Percentiles rank a stretch among this genome's conserved stretches.
Evolutionary conservation across 2,888 invertebrate genomes (phyloP).

Genomic region (Nymphalis polychloros): DNA sequence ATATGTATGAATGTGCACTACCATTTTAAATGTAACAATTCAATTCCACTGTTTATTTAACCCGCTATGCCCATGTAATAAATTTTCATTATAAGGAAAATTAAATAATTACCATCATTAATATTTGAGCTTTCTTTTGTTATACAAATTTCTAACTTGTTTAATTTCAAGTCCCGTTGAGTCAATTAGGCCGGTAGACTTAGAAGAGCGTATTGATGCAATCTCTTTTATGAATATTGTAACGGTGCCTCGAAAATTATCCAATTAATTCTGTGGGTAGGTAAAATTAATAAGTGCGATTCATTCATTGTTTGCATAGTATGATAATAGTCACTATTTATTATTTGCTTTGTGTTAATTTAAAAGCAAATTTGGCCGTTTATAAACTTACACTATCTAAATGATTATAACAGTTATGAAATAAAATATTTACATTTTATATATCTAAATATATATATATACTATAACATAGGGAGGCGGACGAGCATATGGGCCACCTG

Average conservation of each 20-base stretch:
- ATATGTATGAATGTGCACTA: no score
- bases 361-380: slow-evolving; percentile 16
- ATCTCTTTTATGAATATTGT: slow-evolving; percentile 32
- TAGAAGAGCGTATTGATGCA: slow-evolving; percentile 29
- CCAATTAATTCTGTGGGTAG: slow-evolving; percentile 34
- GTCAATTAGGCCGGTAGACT: slow-evolving; percentile 30
- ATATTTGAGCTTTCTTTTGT: slow-evolving; percentile 28
- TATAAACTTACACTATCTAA: background rate
- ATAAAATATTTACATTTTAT: no score
- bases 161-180: slow-evolving; percentile 31
- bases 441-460: no score
- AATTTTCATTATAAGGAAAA: slow-evolving; percentile 13
- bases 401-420: background rate
- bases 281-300: slow-evolving; percentile 32
- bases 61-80: background rate
- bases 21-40: background rate
- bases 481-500: no score
- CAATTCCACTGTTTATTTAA: background rate
- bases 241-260: slow-evolving; percentile 30
- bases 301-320: slow-evolving; percentile 31
- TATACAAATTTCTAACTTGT: slow-evolving; percentile 27
- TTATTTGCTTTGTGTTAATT: slow-evolving; percentile 24
- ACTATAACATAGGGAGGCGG: no score
- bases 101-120: slow-evolving; percentile 24
- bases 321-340: slow-evolving; percentile 25